Evolutionary conservation across 2,797 vertebrate genomes (phyloP).

Genomic region (Phylloscopus collybita): DNA sequence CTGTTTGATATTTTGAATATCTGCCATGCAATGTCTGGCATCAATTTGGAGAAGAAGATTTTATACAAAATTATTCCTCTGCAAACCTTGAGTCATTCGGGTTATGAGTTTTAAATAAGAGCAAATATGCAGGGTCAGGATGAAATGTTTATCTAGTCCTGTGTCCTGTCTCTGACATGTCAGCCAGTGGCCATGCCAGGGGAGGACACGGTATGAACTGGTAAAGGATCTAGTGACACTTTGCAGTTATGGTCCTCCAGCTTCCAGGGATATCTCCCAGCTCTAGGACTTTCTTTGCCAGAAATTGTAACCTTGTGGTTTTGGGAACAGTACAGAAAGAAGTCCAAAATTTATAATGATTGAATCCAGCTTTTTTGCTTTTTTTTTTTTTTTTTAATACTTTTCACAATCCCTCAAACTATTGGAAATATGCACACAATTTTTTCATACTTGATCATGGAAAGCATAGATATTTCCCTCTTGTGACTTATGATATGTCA

Average conservation of each 20-base stretch:
- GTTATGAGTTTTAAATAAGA: neutral
- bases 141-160: neutral
- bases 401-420: neutral
- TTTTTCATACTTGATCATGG: neutral
- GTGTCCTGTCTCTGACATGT: neutral
- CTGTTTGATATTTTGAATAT: neutral
- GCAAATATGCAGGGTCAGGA: neutral
- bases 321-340: neutral
- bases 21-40: neutral
- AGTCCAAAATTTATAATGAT: neutral
- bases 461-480: conserved; percentile 23
- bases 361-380: neutral
- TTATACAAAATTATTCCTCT: neutral
- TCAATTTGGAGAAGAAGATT: neutral
- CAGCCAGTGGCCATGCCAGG: neutral
- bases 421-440: neutral
- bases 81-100: neutral
- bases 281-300: neutral
- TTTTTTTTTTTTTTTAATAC: neutral
- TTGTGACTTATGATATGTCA: conserved; percentile 22
- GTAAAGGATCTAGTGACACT: neutral
- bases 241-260: neutral
- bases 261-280: neutral
- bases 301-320: conserved; percentile 17
- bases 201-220: neutral